Percentiles rank a stretch among this genome's conserved stretches.
Conservation (phyloP, 2,888 invertebrate genomes). For the Rhaphigaster nebulosa region DNA sequence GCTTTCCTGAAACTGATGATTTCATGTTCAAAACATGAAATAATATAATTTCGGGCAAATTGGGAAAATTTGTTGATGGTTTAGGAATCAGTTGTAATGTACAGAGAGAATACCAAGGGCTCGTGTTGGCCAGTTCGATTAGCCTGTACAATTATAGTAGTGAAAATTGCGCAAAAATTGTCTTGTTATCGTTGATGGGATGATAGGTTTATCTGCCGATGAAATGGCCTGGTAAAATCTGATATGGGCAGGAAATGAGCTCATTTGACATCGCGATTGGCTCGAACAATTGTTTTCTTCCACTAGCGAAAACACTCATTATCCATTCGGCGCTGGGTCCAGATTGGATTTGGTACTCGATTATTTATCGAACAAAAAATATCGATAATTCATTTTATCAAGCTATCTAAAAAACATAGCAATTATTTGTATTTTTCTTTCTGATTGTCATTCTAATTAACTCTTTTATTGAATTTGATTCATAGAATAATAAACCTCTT, state of each 20-base stretch:
- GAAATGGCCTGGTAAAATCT: constrained; percentile 48
- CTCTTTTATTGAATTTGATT: background rate
- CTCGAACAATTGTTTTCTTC: constrained; percentile 44
- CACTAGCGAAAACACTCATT: constrained; percentile 38
- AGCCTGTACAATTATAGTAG: constrained; percentile 25
- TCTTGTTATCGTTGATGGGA: constrained; percentile 40
- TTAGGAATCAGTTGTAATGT: background rate
- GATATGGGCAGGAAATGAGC: constrained; percentile 43
- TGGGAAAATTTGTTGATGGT: background rate
- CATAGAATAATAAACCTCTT: background rate
- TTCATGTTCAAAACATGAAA: too few species aligned
- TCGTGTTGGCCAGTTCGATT: background rate
- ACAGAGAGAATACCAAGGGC: background rate
- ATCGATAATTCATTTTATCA: background rate
- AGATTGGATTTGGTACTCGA: background rate
- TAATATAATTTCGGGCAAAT: background rate
- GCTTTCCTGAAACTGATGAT: too few species aligned
- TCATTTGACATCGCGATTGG: constrained; percentile 43
- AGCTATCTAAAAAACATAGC: background rate
- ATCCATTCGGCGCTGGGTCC: background rate
- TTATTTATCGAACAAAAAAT: background rate
- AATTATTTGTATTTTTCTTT: background rate
- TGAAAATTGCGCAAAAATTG: constrained; percentile 30
- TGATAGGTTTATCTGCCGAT: constrained; percentile 38
- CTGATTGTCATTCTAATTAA: background rate